Percentiles rank a stretch among this genome's conserved stretches.
phyloP scores from a whole-genome alignment of 1,140 invertebrate species.

The Drosophila tropicalis region DNA sequence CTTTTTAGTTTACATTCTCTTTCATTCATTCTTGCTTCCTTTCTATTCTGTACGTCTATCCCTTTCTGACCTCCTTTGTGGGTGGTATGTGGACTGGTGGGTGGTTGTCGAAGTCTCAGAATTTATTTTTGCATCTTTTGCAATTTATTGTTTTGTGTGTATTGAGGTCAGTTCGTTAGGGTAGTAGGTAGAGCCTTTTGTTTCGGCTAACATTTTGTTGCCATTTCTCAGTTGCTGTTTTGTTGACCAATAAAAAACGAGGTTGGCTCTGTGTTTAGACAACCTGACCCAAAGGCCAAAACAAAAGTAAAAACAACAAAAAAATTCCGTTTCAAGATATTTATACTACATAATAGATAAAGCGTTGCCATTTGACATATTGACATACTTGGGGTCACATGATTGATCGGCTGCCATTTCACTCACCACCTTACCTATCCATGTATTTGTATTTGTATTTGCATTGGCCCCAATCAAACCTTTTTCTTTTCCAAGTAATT shows the following conservation, averaged over 20 bases:
- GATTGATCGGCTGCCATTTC: constrained; percentile 57
- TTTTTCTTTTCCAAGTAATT: constrained; percentile 38
- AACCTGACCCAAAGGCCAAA: constrained; percentile 51
- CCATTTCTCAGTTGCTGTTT: constrained; percentile 15
- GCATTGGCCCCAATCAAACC: constrained; percentile 12
- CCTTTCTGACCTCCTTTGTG: constrained; percentile 45
- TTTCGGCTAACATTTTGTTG: constrained; percentile 17
- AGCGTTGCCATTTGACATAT: constrained; percentile 61
- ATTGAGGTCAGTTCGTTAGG: constrained; percentile 73
- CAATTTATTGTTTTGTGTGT: constrained; percentile 75
- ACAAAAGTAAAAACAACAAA: too few relatives aligned
- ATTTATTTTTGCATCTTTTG: constrained; percentile 78
- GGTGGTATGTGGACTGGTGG: background rate
- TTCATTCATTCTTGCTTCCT: constrained; percentile 1
- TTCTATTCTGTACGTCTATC: background rate
- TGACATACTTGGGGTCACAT: constrained; percentile 69
- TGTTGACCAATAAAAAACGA: constrained; percentile 72
- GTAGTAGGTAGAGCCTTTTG: constrained; percentile 39
- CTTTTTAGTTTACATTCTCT: constrained; percentile 18
- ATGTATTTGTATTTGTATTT: constrained; percentile 14
- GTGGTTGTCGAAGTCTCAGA: constrained; percentile 62
- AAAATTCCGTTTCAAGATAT: constrained; percentile 24
- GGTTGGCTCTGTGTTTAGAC: constrained; percentile 74
- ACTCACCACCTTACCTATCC: constrained; percentile 20
- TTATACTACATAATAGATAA: constrained; percentile 30